A percentile compares a stretch with the other conserved stretches of the same genome.
phyloP scores from a whole-genome alignment of 64 coral and sea anemone species.

The Stylophora pistillata region DNA sequence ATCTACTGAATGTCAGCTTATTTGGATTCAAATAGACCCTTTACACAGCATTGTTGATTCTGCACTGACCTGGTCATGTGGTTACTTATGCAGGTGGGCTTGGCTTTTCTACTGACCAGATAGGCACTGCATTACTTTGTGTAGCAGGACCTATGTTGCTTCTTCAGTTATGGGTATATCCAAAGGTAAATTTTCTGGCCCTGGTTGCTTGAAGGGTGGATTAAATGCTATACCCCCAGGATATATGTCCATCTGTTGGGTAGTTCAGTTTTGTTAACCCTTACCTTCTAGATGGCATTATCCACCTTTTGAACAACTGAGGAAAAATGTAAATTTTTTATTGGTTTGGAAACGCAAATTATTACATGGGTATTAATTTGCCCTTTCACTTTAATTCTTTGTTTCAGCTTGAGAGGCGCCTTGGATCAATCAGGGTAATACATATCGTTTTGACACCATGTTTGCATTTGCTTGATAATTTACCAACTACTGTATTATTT shows the following conservation, averaged over 20 bases:
- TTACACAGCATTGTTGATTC: neutral
- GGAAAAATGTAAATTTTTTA: neutral
- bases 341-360: neutral
- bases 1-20: no score
- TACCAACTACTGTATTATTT: neutral
- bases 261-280: neutral
- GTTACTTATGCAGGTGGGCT: conserved; percentile 58
- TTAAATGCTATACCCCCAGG: neutral
- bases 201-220: neutral
- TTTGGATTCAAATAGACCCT: no score
- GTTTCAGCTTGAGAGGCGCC: conserved; percentile 33
- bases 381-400: neutral
- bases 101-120: conserved; percentile 67
- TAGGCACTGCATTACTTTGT: conserved; percentile 66
- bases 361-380: neutral
- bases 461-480: neutral
- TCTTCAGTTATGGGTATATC: conserved; percentile 56
- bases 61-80: neutral
- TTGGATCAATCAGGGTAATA: conserved; percentile 24
- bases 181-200: conserved; percentile 49
- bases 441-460: neutral
- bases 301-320: no score
- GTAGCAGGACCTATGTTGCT: conserved; percentile 38
- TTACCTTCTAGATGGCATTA: no score
- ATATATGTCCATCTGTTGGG: neutral